Percentiles rank a stretch among this genome's conserved stretches.
Evolutionary conservation across 1,140 invertebrate species (phyloP).

Genomic region (Himalopsyche phryganea): DNA sequence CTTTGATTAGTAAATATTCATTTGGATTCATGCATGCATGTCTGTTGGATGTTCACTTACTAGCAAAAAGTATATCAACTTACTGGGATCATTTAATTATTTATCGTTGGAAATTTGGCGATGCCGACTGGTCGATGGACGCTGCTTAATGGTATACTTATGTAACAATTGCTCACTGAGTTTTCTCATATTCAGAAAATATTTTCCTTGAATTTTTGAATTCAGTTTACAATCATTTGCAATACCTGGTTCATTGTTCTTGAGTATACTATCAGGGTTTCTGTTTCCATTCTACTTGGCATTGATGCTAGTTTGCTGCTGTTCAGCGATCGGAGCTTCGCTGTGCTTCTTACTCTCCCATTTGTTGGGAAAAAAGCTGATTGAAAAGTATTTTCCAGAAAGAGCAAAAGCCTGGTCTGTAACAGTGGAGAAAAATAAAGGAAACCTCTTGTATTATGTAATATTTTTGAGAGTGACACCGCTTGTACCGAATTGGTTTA

Average conservation of each 20-base stretch:
- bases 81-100: too few species aligned
- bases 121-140: too few species aligned
- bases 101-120: too few species aligned
- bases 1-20: too few species aligned
- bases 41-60: too few species aligned
- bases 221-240: constrained; percentile 96
- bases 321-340: constrained; percentile 93
- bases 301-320: constrained; percentile 87
- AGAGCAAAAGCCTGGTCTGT: constrained; percentile 80
- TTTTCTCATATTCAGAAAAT: too few species aligned
- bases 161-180: too few species aligned
- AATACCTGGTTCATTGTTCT: constrained; percentile 97
- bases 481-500: constrained; percentile 99
- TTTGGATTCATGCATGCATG: too few species aligned
- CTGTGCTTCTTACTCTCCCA: constrained; percentile 93
- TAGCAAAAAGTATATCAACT: too few species aligned
- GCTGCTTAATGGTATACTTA: too few species aligned
- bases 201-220: constrained; percentile 41
- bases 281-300: constrained; percentile 92
- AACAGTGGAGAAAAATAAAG: constrained; percentile 79
- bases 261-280: constrained; percentile 97
- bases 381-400: constrained; percentile 87
- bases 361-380: constrained; percentile 78
- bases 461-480: constrained; percentile 97
- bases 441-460: constrained; percentile 94